These are phyloP conservation scores for Hydrozoanthus gracilis DNA, from an alignment of 92 coral and sea anemone species.

Conservation along the genomic window DNA sequence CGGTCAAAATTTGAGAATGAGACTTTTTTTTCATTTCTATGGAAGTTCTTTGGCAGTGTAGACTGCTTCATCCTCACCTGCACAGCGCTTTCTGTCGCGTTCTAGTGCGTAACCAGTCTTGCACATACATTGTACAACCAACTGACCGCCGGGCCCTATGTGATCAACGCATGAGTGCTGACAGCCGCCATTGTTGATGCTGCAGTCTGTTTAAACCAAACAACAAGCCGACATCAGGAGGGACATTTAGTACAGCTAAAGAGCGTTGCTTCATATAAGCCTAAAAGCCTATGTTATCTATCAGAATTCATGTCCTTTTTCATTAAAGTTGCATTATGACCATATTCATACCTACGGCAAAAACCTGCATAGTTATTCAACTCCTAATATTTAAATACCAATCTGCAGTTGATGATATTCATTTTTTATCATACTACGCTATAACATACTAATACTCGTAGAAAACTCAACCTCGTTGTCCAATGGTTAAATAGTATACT, in stretches of 20 bases:
- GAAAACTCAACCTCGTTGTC: no score
- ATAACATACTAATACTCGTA: no score
- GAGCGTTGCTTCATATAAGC: no score
- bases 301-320: no score
- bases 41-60: background rate
- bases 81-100: constrained; percentile 33
- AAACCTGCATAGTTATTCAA: no score
- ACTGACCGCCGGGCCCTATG: background rate
- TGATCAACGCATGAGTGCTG: constrained; percentile 8
- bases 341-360: no score
- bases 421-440: no score
- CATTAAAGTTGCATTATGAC: no score
- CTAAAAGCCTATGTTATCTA: no score
- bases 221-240: background rate
- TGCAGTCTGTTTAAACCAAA: constrained; percentile 1
- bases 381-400: no score
- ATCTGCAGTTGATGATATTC: no score
- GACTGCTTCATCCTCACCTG: constrained; percentile 5
- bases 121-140: constrained; percentile 26
- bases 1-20: background rate
- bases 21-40: background rate
- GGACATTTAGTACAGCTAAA: background rate
- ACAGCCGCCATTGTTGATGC: constrained; percentile 32
- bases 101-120: constrained; percentile 3
- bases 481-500: no score